phyloP scores from a whole-genome alignment of 2,797 vertebrate species.

The Helarctos malayanus region DNA sequence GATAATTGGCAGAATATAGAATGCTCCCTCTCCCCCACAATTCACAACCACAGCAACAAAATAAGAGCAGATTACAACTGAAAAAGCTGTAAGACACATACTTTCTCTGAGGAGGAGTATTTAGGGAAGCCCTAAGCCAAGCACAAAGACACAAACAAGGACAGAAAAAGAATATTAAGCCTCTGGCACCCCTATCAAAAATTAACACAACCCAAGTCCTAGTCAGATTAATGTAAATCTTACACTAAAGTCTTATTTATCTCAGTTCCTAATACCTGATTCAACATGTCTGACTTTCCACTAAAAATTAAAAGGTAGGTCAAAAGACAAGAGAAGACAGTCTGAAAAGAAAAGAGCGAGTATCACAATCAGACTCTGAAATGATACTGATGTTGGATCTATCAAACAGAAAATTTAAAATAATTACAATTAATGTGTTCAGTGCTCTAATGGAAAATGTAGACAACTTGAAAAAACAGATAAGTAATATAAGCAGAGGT shows the following conservation, averaged over 20 bases:
- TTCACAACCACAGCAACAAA: not conserved
- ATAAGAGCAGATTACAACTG: not conserved
- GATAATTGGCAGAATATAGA: not conserved
- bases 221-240: not conserved
- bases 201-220: not conserved
- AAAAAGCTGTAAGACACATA: not conserved
- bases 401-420: constrained; percentile 35
- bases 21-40: not conserved
- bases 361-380: not conserved
- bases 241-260: not conserved
- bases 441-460: not conserved
- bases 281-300: not conserved
- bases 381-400: not conserved
- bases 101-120: not conserved
- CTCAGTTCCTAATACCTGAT: not conserved
- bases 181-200: not conserved
- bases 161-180: not conserved
- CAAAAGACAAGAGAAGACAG: not conserved
- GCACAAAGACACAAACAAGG: not conserved
- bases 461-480: not conserved
- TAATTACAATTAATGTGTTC: not conserved
- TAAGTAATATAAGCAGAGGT: not conserved
- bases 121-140: not conserved
- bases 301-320: not conserved
- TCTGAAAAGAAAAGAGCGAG: not conserved